phyloP scores from a whole-genome alignment of 2,113 vertebrate genomes.

The Sinosuthora webbiana region DNA sequence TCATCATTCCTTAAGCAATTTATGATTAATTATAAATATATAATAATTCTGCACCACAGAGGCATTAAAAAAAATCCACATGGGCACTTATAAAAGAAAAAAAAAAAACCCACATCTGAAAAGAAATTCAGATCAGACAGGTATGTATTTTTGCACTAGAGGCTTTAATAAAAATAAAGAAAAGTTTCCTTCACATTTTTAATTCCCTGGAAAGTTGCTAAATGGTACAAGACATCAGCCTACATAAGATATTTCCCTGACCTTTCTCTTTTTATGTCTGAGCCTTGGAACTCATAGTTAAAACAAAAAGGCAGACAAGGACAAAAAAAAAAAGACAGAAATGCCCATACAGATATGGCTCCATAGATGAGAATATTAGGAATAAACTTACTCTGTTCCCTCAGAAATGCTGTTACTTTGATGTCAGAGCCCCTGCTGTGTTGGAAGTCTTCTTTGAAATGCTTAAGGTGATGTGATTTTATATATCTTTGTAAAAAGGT shows the following conservation, averaged over 20 bases:
- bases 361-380: neutral
- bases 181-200: neutral
- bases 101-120: neutral
- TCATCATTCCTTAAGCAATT: neutral
- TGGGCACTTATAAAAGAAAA: neutral
- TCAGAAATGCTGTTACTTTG: neutral
- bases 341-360: neutral
- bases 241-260: neutral
- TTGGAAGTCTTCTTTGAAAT: conserved; percentile 25
- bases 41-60: neutral
- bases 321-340: neutral
- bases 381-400: neutral
- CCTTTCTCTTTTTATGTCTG: neutral
- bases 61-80: neutral
- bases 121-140: neutral
- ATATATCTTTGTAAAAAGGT: neutral
- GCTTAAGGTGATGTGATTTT: neutral
- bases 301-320: neutral
- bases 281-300: neutral
- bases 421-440: neutral
- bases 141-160: neutral
- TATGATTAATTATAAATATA: conserved; percentile 31
- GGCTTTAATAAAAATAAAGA: neutral
- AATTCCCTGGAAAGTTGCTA: neutral
- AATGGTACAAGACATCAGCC: neutral